Evolutionary conservation across 2,888 invertebrate genomes (phyloP).

Genomic region (Drosophila helvetica): DNA sequence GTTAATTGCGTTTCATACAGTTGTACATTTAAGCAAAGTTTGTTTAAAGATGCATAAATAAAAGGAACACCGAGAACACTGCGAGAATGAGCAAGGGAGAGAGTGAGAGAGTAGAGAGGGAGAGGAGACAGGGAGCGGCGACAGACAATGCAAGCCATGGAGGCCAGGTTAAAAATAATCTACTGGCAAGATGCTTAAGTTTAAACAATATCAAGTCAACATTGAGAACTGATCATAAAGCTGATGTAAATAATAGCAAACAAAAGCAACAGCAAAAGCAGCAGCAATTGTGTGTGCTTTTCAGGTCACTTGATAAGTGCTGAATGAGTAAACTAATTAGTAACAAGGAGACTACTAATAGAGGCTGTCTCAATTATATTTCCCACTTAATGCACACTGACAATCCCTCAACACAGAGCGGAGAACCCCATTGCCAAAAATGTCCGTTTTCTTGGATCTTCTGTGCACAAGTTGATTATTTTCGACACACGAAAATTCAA

Average conservation of each 20-base stretch:
- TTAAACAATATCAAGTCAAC: conserved; percentile 29
- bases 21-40: conserved; percentile 37
- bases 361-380: not conserved
- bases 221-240: conserved; percentile 25
- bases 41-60: conserved; percentile 59
- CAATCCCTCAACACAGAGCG: not conserved
- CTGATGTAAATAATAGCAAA: conserved; percentile 27
- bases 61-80: conserved; percentile 9
- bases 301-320: conserved; percentile 26
- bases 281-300: conserved; percentile 4
- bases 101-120: too few species aligned
- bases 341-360: not conserved
- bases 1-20: conserved; percentile 66
- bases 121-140: not conserved
- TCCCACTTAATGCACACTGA: not conserved
- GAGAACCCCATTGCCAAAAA: not conserved
- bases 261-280: conserved; percentile 3
- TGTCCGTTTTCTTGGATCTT: not conserved
- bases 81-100: not conserved
- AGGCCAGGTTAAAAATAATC: conserved; percentile 45
- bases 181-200: conserved; percentile 29
- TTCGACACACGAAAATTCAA: not conserved
- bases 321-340: conserved; percentile 17
- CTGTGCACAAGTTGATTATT: not conserved
- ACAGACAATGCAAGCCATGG: conserved; percentile 6